phyloP scores from a whole-genome alignment of 2,888 invertebrate genomes.

The Dicycla oo region DNA sequence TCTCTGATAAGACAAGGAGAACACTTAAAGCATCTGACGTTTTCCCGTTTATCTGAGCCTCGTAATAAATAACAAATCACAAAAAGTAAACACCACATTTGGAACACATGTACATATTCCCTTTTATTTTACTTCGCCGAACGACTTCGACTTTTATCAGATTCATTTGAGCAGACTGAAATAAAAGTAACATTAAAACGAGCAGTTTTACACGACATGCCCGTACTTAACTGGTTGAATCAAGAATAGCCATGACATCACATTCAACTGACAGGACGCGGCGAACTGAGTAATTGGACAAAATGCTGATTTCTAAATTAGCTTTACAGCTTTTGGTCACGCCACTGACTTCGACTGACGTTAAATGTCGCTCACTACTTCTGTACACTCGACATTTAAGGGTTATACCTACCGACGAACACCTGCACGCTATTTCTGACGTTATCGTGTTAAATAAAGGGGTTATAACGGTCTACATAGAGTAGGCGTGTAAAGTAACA shows the following conservation, averaged over 20 bases:
- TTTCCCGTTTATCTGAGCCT: conserved; percentile 23
- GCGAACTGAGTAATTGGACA: conserved; percentile 69
- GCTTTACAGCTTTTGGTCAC: conserved; percentile 68
- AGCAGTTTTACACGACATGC: conserved; percentile 23
- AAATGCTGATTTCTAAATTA: conserved; percentile 66
- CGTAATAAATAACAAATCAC: conserved; percentile 48
- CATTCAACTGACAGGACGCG: conserved; percentile 62
- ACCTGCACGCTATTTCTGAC: conserved; percentile 40
- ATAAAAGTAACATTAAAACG: conserved; percentile 32
- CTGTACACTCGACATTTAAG: conserved; percentile 45
- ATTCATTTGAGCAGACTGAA: conserved; percentile 30
- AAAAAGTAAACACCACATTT: conserved; percentile 45
- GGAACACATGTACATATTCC: conserved; percentile 16
- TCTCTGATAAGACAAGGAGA: conserved; percentile 19
- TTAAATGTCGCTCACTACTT: conserved; percentile 55
- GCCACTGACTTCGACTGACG: conserved; percentile 56
- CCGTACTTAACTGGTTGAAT: conserved; percentile 37
- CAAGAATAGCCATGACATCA: conserved; percentile 63
- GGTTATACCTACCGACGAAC: conserved; percentile 31
- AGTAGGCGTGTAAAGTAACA: conserved; percentile 15
- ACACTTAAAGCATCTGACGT: conserved; percentile 38
- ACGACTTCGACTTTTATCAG: conserved; percentile 29
- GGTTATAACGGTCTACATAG: conserved; percentile 23
- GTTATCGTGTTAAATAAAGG: conserved; percentile 35
- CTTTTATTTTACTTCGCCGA: conserved; percentile 38